Conservation (phyloP, 2,888 invertebrate genomes). For the Phyllotreta striolata region DNA sequence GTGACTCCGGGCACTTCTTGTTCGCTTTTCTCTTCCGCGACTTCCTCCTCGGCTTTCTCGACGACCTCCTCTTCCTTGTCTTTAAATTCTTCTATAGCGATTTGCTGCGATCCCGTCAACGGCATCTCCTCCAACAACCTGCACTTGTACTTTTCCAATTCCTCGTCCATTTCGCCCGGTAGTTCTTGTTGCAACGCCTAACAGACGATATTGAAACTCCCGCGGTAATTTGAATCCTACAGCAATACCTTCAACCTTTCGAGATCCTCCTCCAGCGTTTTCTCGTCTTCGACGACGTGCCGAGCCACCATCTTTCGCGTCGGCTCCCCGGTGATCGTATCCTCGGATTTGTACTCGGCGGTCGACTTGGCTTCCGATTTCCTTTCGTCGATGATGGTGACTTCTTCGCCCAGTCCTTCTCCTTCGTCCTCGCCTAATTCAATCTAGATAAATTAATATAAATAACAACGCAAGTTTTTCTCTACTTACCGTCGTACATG, state of each 20-base stretch:
- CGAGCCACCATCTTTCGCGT: conserved; percentile 38
- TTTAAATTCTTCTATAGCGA: conserved; percentile 42
- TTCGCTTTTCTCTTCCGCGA: conserved; percentile 21
- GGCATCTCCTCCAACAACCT: conserved; percentile 49
- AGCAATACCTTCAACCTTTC: conserved; percentile 42
- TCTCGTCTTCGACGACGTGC: conserved; percentile 40
- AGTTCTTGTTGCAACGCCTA: conserved; percentile 49
- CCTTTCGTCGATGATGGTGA: conserved; percentile 24
- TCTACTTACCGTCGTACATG: not conserved
- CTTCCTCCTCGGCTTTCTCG: conserved; percentile 21
- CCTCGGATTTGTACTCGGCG: conserved; percentile 40
- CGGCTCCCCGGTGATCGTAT: conserved; percentile 44
- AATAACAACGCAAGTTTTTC: not conserved
- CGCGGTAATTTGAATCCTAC: not conserved
- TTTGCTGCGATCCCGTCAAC: conserved; percentile 45
- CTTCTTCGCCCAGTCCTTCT: conserved; percentile 29
- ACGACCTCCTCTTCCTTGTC: conserved; percentile 16
- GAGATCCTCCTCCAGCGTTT: conserved; percentile 46
- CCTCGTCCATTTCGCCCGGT: conserved; percentile 50
- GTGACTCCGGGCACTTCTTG: conserved; percentile 24
- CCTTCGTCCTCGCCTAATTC: conserved; percentile 25
- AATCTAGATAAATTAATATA: no score
- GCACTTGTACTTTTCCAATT: conserved; percentile 51
- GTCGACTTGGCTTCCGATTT: conserved; percentile 33
- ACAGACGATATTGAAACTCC: not conserved